Evolutionary conservation across 2,888 invertebrate species (phyloP).

Genomic region (Teleiodes luculella): DNA sequence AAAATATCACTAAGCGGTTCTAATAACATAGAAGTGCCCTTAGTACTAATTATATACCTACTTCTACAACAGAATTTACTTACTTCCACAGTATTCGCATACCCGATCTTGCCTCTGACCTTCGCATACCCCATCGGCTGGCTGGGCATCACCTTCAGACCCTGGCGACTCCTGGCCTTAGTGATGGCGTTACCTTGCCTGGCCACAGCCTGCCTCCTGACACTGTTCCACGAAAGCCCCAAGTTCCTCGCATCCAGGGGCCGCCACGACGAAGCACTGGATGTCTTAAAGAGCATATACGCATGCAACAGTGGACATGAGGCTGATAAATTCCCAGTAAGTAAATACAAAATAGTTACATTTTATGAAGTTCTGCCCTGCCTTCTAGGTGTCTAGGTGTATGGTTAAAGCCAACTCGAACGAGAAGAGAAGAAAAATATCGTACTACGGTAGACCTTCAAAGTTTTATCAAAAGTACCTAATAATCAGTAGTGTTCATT

Average conservation of each 20-base stretch:
- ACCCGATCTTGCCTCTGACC: slow-evolving; percentile 81
- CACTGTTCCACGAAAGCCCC: slow-evolving; percentile 86
- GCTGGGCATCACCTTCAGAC: slow-evolving; percentile 78
- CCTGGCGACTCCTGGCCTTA: slow-evolving; percentile 88
- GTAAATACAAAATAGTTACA: slow-evolving; percentile 21
- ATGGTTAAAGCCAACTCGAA: too few relatives aligned
- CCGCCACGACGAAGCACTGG: slow-evolving; percentile 77
- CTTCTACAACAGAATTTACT: background rate
- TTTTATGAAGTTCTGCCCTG: too few relatives aligned
- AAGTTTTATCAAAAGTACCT: too few relatives aligned
- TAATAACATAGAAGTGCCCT: too few relatives aligned
- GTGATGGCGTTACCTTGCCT: slow-evolving; percentile 82
- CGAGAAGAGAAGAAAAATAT: too few relatives aligned
- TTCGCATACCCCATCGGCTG: slow-evolving; percentile 63
- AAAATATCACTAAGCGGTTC: too few relatives aligned
- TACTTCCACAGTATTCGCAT: slow-evolving; percentile 77
- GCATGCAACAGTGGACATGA: slow-evolving; percentile 55
- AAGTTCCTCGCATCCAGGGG: slow-evolving; percentile 84
- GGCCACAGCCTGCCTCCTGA: slow-evolving; percentile 78
- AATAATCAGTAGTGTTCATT: too few relatives aligned
- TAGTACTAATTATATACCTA: too few relatives aligned
- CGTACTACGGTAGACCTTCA: too few relatives aligned
- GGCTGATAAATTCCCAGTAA: slow-evolving; percentile 59
- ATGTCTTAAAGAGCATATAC: slow-evolving; percentile 59
- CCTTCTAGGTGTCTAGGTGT: too few relatives aligned